Conservation (phyloP, 2,113 vertebrate genomes). For the Ceyx margarethae region DNA sequence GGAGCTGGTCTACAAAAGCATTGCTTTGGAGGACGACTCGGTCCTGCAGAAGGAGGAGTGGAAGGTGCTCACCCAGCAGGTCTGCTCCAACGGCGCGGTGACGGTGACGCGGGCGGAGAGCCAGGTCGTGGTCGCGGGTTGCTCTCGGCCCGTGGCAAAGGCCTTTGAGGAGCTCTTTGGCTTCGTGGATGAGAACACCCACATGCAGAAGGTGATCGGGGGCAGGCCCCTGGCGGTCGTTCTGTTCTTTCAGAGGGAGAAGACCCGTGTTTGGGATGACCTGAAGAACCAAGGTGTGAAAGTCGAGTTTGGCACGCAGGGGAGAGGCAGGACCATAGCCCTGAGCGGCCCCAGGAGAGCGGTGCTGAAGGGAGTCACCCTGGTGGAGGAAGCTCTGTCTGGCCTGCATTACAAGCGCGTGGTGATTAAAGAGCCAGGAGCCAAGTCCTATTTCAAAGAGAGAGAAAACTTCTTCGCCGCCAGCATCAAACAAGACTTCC, state of each 20-base stretch:
- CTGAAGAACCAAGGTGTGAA: constrained; percentile 55
- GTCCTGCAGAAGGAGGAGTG: constrained; percentile 74
- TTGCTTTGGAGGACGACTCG: constrained; percentile 74
- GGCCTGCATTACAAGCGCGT: constrained; percentile 56
- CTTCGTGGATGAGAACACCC: constrained; percentile 78
- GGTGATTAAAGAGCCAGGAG: constrained; percentile 72
- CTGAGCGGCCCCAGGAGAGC: constrained; percentile 73
- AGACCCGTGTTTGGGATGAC: neutral
- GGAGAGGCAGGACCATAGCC: constrained; percentile 55
- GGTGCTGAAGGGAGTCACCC: constrained; percentile 55
- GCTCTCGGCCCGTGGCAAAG: constrained; percentile 50
- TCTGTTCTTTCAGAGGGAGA: constrained; percentile 72
- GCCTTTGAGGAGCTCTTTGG: constrained; percentile 50
- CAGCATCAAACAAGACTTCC: constrained; percentile 1
- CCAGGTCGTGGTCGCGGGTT: constrained; percentile 78
- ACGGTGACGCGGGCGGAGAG: constrained; percentile 34
- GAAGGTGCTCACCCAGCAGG: constrained; percentile 56
- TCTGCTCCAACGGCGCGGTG: constrained; percentile 34
- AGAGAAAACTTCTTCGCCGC: constrained; percentile 46
- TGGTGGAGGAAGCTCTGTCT: constrained; percentile 46
- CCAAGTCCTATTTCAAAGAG: constrained; percentile 72
- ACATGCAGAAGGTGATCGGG: constrained; percentile 58
- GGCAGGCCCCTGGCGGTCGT: constrained; percentile 55
- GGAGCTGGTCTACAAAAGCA: constrained; percentile 54
- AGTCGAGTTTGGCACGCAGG: constrained; percentile 42